phyloP scores from a whole-genome alignment of 2,888 invertebrate genomes.

The Antheraea assamensis region DNA sequence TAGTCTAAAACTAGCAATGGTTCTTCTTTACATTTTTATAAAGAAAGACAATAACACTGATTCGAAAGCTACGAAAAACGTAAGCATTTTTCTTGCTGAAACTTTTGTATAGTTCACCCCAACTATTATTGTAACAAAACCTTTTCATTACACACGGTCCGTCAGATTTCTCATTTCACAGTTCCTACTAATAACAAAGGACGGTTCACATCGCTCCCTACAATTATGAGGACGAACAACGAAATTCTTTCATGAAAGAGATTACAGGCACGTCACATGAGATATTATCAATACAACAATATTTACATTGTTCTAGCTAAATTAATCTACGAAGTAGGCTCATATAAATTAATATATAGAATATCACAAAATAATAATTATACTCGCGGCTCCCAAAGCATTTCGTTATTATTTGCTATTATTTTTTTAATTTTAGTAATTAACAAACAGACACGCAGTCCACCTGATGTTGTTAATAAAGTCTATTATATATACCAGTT shows the following conservation, averaged over 20 bases:
- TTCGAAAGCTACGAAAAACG: neutral
- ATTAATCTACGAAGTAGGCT: slow-evolving; percentile 37
- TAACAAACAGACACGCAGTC: too few relatives aligned
- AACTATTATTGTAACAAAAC: slow-evolving; percentile 6
- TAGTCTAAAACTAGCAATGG: neutral
- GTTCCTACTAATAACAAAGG: slow-evolving; percentile 12
- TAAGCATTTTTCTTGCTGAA: neutral
- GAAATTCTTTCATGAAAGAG: slow-evolving; percentile 32
- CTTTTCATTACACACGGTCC: slow-evolving; percentile 3
- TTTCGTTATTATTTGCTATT: too few relatives aligned
- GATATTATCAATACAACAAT: slow-evolving; percentile 40
- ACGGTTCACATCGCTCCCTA: slow-evolving; percentile 10
- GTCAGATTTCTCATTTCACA: slow-evolving; percentile 13
- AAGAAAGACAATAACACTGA: neutral
- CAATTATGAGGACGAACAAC: slow-evolving; percentile 35
- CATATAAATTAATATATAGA: neutral
- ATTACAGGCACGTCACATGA: slow-evolving; percentile 41
- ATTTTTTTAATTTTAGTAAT: too few relatives aligned
- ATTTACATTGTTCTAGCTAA: slow-evolving; percentile 34
- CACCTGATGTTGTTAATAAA: too few relatives aligned
- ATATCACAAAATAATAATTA: too few relatives aligned
- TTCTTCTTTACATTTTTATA: neutral
- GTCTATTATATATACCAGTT: too few relatives aligned
- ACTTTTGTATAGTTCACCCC: neutral
- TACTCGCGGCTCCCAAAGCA: too few relatives aligned